Percentiles rank a stretch among this genome's conserved stretches.
Evolutionary conservation across 2,113 vertebrate genomes (phyloP).

Genomic region (Percopsis transmontana): DNA sequence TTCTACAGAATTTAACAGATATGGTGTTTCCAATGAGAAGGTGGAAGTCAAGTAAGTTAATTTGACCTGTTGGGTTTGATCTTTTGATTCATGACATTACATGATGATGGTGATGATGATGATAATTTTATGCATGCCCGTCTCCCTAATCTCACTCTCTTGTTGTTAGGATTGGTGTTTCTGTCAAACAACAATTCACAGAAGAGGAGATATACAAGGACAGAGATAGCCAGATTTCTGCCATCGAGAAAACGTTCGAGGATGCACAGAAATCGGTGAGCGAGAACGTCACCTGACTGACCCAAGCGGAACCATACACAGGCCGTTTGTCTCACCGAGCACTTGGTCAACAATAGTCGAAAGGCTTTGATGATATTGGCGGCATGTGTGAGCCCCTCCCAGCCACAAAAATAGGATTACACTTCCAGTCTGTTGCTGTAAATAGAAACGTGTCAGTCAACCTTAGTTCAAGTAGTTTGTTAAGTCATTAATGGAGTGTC

Average conservation of each 20-base stretch:
- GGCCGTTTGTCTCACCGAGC: no score
- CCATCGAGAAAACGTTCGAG: constrained; percentile 95
- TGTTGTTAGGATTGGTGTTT: constrained; percentile 86
- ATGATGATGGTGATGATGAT: not conserved
- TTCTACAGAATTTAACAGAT: constrained; percentile 95
- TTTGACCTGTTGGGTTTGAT: constrained; percentile 22
- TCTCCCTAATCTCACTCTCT: not conserved
- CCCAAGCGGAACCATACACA: no score
- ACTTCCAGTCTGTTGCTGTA: no score
- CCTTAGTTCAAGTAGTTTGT: not conserved
- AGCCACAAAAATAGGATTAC: no score
- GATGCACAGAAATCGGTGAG: constrained; percentile 91
- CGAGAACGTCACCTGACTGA: not conserved
- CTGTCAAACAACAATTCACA: constrained; percentile 95
- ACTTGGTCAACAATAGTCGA: no score
- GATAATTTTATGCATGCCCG: not conserved
- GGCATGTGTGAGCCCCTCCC: no score
- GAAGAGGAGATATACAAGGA: constrained; percentile 98
- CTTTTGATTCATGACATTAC: not conserved
- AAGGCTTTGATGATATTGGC: no score
- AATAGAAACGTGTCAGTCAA: not conserved
- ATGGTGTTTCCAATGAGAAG: constrained; percentile 93
- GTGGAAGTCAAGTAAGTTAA: constrained; percentile 95
- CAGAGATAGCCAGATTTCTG: constrained; percentile 92
- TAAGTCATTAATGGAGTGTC: not conserved